A percentile compares a stretch with the other conserved stretches of the same genome.
Conservation (phyloP, 2,113 vertebrate genomes). For the Phalacrocorax aristotelis region DNA sequence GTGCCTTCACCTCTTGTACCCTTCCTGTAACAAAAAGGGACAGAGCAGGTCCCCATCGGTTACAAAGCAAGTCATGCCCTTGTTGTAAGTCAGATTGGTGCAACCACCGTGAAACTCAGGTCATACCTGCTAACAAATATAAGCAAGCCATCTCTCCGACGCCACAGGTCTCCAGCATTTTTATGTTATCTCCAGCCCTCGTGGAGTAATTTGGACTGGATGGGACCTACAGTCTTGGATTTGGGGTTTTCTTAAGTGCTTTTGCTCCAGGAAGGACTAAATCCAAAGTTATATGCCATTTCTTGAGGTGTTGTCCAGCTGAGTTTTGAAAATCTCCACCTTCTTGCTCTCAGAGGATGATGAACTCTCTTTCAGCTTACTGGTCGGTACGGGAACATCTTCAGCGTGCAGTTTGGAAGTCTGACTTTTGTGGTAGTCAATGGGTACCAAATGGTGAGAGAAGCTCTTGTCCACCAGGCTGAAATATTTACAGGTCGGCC, state of each 20-base stretch:
- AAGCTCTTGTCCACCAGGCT: constrained; percentile 81
- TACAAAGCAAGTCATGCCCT: background rate
- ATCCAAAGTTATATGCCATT: background rate
- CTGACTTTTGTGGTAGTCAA: constrained; percentile 76
- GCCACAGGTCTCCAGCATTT: background rate
- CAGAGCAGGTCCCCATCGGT: background rate
- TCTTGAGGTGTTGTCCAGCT: background rate
- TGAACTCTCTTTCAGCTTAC: constrained; percentile 73
- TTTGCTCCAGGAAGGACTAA: background rate
- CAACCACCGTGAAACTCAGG: background rate
- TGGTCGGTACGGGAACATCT: constrained; percentile 80
- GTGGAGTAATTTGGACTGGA: background rate
- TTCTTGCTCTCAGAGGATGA: background rate
- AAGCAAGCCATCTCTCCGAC: background rate
- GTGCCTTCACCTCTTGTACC: background rate
- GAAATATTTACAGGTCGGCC: constrained; percentile 80
- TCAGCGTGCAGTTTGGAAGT: constrained; percentile 76
- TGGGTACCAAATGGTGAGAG: constrained; percentile 83
- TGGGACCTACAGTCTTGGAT: fast-evolving
- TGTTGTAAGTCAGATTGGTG: background rate
- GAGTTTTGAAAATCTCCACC: background rate
- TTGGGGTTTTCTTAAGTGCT: background rate
- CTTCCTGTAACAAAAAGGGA: background rate
- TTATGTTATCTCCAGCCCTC: background rate
- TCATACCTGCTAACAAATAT: background rate